phyloP scores from a whole-genome alignment of 2,797 vertebrate species.

The Neosilurus mollespiculum region DNA sequence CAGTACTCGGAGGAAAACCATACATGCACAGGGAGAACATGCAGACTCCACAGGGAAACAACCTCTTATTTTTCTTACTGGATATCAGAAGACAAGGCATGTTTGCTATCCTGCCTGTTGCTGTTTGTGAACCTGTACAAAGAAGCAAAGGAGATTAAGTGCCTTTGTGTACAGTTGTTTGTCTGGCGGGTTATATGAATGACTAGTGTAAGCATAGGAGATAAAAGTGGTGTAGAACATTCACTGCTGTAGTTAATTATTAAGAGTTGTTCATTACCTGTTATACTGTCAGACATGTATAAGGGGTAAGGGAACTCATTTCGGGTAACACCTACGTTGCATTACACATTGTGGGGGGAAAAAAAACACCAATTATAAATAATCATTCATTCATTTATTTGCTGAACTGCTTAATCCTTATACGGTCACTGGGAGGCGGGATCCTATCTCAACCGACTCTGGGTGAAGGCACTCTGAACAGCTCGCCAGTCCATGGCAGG shows the following conservation, averaged over 20 bases:
- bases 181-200: background rate
- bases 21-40: no score
- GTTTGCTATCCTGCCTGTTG: background rate
- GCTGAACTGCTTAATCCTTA: no score
- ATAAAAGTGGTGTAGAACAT: constrained; percentile 3
- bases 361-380: no score
- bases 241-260: constrained; percentile 24
- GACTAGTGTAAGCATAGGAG: background rate
- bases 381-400: no score
- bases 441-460: no score
- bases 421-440: no score
- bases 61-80: no score
- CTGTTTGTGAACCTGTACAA: background rate
- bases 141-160: background rate
- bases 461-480: no score
- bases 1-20: no score
- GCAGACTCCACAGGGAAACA: no score
- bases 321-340: background rate
- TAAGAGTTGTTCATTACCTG: constrained; percentile 12
- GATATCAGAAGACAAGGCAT: background rate
- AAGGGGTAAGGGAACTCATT: background rate
- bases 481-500: no score
- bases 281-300: background rate
- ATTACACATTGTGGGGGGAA: no score
- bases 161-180: background rate